Evolutionary conservation across 2,888 invertebrate species (phyloP), one percentile per base, ranked within the genome.

Genomic region (Cephus runcator): DNA sequence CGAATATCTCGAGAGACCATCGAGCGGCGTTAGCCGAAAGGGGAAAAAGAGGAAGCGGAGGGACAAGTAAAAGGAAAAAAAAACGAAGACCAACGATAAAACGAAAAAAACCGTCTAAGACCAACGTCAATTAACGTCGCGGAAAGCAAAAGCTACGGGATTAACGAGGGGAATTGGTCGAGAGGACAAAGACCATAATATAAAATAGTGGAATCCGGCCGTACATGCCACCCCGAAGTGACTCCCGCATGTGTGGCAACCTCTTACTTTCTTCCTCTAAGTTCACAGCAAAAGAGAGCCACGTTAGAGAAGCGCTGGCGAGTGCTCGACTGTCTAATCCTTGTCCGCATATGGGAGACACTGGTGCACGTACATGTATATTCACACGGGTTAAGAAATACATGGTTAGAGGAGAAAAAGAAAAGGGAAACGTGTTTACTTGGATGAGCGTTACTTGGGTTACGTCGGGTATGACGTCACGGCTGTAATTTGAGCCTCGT

Each of bases 81-180:
- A 56, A 23, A 23, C 23, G 23, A 56, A 23, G 9, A 56, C 23
- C 23, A 56, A 9, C 9, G 56, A 23, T 9, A 56, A 56, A 2
- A 9, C 9, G 56, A 56, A 30, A 30, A 30, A 74, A 74, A 12
- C 74, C 23, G 23, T 23, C 74, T 74, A 35, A 74, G 23, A 35
- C 74, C 74, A 35, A 12, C 30, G 34, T 6, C 36, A 74, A 34
- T 34, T 34, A n/a, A n/a, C 30, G 34, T 40, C 36, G 23, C 34
- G 36, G 35, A 74, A 35, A n/a, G 34, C 74, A 71, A 33, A 30
- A 31, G 31, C 33, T 15, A 71, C 12, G 30, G 35, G 15, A 34
- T 33, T 35, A 74, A 74, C 74, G 74, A 74, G 74, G 74, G 34
- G 74, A 74, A 74, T 74, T 74, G 74, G 23, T 30, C 35, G 74